Conservation (phyloP, 2,113 vertebrate species). For the Hystrix brachyura region DNA sequence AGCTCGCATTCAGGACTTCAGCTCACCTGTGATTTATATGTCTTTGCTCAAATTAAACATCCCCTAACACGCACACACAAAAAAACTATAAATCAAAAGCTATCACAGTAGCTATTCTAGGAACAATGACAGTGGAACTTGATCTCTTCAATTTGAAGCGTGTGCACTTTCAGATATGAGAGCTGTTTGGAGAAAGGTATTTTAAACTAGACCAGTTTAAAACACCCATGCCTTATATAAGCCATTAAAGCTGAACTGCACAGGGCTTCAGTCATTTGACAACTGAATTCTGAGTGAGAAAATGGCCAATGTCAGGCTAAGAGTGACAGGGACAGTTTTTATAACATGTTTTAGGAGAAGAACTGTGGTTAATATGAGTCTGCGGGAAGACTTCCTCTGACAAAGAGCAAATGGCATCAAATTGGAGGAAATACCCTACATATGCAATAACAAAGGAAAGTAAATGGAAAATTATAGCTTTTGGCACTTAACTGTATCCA, state of each 20-base stretch:
- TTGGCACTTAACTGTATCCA: conserved; percentile 69
- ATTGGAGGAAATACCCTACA: conserved; percentile 68
- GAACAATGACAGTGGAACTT: conserved; percentile 41
- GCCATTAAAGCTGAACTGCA: conserved; percentile 67
- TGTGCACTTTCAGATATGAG: neutral
- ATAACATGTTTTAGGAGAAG: conserved; percentile 59
- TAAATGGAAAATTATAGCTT: conserved; percentile 81
- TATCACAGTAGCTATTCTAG: conserved; percentile 35
- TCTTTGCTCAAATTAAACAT: conserved; percentile 61
- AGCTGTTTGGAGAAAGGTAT: conserved; percentile 33
- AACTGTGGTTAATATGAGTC: conserved; percentile 52
- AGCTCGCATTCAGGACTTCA: neutral
- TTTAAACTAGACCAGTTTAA: conserved; percentile 71
- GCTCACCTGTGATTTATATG: conserved; percentile 33
- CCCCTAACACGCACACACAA: neutral
- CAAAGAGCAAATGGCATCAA: conserved; percentile 76
- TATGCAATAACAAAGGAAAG: conserved; percentile 66
- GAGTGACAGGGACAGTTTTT: conserved; percentile 64
- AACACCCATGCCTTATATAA: neutral
- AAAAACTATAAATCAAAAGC: conserved; percentile 54
- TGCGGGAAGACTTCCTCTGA: conserved; percentile 35
- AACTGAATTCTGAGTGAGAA: conserved; percentile 54
- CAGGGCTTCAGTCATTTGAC: conserved; percentile 53
- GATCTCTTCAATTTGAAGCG: conserved; percentile 45
- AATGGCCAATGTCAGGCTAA: conserved; percentile 64